Conservation (phyloP, 2,113 vertebrate genomes). For the Physeter macrocephalus region DNA sequence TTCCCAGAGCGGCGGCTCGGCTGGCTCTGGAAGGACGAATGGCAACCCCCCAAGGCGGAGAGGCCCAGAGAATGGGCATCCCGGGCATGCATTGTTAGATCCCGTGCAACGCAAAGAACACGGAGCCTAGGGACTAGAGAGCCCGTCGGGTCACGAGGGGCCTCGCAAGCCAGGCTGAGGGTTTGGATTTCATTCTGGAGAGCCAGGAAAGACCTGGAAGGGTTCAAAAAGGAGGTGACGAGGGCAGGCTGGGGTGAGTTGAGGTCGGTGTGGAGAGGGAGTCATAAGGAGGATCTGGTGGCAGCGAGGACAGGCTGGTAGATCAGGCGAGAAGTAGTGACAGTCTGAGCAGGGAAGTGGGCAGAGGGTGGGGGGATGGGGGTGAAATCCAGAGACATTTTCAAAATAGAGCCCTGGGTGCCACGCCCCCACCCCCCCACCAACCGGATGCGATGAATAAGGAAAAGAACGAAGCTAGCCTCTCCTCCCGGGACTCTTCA, state of each 20-base stretch:
- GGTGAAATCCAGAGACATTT: not conserved
- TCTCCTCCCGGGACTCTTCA: accelerated
- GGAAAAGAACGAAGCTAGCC: not conserved
- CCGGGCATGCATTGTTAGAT: accelerated
- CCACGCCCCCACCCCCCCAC: accelerated
- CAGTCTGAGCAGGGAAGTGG: not conserved
- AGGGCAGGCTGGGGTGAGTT: not conserved
- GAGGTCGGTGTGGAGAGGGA: no score
- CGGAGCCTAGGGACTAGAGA: accelerated
- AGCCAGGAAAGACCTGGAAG: not conserved
- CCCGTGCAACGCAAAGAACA: not conserved
- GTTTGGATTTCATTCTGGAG: not conserved
- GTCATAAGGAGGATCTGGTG: not conserved
- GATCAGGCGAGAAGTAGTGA: no score
- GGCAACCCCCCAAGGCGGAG: not conserved
- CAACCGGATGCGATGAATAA: no score
- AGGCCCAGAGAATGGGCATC: accelerated
- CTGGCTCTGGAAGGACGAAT: not conserved
- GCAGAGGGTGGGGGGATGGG: no score
- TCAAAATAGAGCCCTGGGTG: not conserved
- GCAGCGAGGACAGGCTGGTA: not conserved
- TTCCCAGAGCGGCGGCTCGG: not conserved
- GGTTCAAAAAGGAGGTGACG: no score
- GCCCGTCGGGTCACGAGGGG: accelerated
- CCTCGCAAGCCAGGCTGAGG: not conserved